These are phyloP conservation scores for Falco rusticolus DNA, from an alignment of 2,797 vertebrate genomes.

Conservation along the genomic window DNA sequence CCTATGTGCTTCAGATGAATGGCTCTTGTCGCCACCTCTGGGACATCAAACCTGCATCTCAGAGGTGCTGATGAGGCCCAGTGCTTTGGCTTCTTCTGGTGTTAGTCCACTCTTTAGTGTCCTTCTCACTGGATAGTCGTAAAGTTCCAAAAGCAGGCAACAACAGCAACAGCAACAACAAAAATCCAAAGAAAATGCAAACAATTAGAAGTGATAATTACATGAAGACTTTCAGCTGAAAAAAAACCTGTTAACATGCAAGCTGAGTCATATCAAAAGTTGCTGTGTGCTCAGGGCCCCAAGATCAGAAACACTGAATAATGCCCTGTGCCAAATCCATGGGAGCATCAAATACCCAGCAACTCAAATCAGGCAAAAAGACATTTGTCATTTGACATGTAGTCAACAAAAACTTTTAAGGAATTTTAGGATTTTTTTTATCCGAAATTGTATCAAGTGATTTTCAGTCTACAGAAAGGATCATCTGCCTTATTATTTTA, in stretches of 20 bases:
- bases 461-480: not conserved
- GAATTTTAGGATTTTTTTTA: not conserved
- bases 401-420: not conserved
- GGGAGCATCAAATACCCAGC: not conserved
- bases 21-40: constrained; percentile 6
- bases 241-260: not conserved
- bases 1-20: constrained; percentile 53
- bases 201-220: constrained; percentile 19
- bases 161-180: not conserved
- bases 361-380: not conserved
- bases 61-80: constrained; percentile 89
- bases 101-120: constrained; percentile 94
- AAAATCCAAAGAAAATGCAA: not conserved
- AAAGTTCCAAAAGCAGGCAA: not conserved
- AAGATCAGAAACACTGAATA: not conserved
- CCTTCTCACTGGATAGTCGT: constrained; percentile 85
- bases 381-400: not conserved
- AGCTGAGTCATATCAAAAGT: not conserved
- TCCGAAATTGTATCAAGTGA: not conserved
- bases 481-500: not conserved
- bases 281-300: not conserved
- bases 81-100: constrained; percentile 92
- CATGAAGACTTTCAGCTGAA: not conserved
- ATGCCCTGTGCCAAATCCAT: not conserved
- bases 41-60: constrained; percentile 92